phyloP scores from a whole-genome alignment of 2,888 invertebrate genomes.

The Athalia cordata region DNA sequence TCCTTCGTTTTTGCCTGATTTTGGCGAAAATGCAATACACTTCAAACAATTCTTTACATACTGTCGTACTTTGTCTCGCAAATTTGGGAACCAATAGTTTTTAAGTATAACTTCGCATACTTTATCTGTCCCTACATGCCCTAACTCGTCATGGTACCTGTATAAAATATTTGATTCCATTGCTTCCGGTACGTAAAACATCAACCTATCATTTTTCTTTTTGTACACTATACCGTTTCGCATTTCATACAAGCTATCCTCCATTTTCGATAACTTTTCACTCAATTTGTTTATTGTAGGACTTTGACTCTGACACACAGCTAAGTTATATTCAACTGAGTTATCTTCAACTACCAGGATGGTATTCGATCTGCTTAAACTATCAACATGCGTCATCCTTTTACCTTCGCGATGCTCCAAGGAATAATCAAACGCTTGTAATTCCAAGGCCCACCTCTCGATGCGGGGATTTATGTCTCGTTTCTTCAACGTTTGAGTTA shows the following conservation, averaged over 20 bases:
- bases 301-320: not conserved
- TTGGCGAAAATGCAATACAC: conserved; percentile 50
- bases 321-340: not conserved
- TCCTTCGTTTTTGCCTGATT: conserved; percentile 47
- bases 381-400: too few species aligned
- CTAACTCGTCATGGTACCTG: conserved; percentile 53
- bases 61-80: conserved; percentile 34
- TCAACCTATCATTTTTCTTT: conserved; percentile 27
- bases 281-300: not conserved
- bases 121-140: conserved; percentile 53
- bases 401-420: conserved; percentile 50
- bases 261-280: not conserved
- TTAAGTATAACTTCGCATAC: conserved; percentile 43
- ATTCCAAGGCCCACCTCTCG: conserved; percentile 58
- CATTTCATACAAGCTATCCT: conserved; percentile 5
- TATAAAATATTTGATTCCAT: conserved; percentile 27
- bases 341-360: not conserved
- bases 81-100: conserved; percentile 50
- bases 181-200: conserved; percentile 52
- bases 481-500: conserved; percentile 58
- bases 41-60: conserved; percentile 52
- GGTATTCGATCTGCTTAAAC: conserved; percentile 46
- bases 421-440: conserved; percentile 47
- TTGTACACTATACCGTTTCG: conserved; percentile 10
- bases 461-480: conserved; percentile 62